Evolutionary conservation across 1,140 invertebrate genomes (phyloP).

Genomic region (Lepidurus arcticus): DNA sequence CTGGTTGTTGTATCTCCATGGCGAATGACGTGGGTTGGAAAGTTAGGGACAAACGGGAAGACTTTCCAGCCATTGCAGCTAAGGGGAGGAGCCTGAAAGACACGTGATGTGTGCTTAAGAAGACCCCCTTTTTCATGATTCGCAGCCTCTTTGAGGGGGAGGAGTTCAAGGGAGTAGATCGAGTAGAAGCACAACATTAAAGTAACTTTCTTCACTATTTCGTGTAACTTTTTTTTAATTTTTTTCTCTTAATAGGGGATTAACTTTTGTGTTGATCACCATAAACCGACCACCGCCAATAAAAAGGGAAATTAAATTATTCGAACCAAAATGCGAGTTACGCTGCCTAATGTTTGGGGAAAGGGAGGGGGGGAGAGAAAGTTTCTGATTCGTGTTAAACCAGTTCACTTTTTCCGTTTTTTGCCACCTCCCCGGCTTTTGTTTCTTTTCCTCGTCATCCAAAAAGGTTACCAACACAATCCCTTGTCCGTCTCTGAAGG

Average conservation of each 20-base stretch:
- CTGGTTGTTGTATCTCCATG: not conserved
- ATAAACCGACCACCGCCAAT: constrained; percentile 13
- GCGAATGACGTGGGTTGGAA: not conserved
- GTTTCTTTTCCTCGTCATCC: not conserved
- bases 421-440: not conserved
- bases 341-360: not conserved
- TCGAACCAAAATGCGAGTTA: not conserved
- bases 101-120: constrained; percentile 15
- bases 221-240: not conserved
- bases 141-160: not conserved
- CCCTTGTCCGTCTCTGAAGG: not conserved
- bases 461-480: not conserved
- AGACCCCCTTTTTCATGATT: not conserved
- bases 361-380: not conserved
- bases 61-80: not conserved
- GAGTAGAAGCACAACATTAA: not conserved
- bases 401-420: not conserved
- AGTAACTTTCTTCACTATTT: not conserved
- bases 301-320: not conserved
- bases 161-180: not conserved
- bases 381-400: not conserved
- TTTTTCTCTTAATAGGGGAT: not conserved
- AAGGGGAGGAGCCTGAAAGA: constrained; percentile 8
- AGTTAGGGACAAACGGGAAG: not conserved
- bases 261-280: not conserved